Percentiles rank a stretch among this genome's conserved stretches.
phyloP scores from a whole-genome alignment of 2,797 vertebrate species.

The Botia kubotai region DNA sequence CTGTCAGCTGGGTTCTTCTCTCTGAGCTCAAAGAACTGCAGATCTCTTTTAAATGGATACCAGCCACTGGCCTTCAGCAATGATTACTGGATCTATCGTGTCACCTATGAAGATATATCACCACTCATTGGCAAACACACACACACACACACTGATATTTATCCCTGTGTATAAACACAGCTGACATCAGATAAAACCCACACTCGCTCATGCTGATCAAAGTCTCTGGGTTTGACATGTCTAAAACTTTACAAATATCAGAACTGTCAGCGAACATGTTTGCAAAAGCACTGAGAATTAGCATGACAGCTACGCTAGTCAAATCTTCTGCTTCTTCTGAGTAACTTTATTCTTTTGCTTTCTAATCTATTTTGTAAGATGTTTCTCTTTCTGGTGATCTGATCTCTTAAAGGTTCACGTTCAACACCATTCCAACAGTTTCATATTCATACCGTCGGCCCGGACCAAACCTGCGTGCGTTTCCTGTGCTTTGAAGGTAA shows the following conservation, averaged over 20 bases:
- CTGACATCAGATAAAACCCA: background rate
- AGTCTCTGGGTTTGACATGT: slow-evolving; percentile 29
- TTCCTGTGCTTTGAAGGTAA: background rate
- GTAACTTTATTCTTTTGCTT: no score
- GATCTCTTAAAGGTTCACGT: background rate
- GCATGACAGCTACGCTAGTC: background rate
- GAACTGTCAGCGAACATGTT: slow-evolving; percentile 41
- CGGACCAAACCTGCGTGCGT: background rate
- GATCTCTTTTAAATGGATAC: background rate
- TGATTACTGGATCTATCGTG: background rate
- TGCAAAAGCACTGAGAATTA: slow-evolving; percentile 3
- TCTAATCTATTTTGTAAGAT: no score
- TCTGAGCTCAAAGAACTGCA: background rate
- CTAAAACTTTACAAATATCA: slow-evolving; percentile 53
- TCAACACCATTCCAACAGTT: background rate
- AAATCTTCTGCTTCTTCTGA: background rate
- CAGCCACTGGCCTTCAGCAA: background rate
- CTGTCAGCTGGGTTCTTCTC: background rate
- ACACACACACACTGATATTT: slow-evolving; percentile 50
- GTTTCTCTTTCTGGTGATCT: no score
- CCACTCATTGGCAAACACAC: slow-evolving; percentile 32
- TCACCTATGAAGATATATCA: slow-evolving; percentile 48
- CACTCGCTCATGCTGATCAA: slow-evolving; percentile 46
- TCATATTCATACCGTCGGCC: no score
- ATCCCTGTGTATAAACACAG: slow-evolving; percentile 36